Evolutionary conservation across 2,797 vertebrate species (phyloP), one percentile per base, ranked within the genome.

Genomic region (Phrynocephalus forsythii): DNA sequence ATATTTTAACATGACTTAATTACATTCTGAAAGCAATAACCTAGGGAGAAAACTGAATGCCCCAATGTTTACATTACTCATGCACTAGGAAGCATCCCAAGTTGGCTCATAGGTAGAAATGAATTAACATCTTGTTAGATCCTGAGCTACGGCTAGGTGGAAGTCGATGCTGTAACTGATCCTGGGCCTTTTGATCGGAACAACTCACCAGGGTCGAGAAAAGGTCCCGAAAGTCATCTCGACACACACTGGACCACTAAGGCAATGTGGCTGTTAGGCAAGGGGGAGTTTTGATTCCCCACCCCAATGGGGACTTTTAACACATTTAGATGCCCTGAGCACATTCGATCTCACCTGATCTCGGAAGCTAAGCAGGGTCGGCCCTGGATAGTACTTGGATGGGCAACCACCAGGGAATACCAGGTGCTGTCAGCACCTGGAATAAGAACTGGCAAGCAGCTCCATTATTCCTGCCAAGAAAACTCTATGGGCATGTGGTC

Each of bases 1-100:
- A 33, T 89, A 85, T 83, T 79, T 82, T 85, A 88, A 83, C 89
- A 86, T 90, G 87, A 88, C 89, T 93, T 94, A 90, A 92, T 94
- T 93, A 87, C 85, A 82, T 6, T 79, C 90, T 92, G 89, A 93
- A 92, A 88, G 38, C 87, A 86, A 38, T 20, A 92, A 9, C 68
- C 56, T 68, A 52, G 90, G 72, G 89, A 87, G 91, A 84, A 33
- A 91, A 85, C 79, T 66, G 5, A 88, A 50, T 75, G 69, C 82
- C 66, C 63, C n/a, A 73, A 30, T 93, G 86, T 86, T 92, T 94
- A 82, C 33, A 9, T 92, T 91, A n/a, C 72, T 92, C 79, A 71
- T 80, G 20, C 76, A 69, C 68, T 72, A 89, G 79, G 52, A 92
- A 92, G 60, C 63, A 84, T 79, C 48, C 1, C 0, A 88, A 79